Conservation (phyloP, 2,113 vertebrate species). For the Oncorhynchus kisutch region DNA sequence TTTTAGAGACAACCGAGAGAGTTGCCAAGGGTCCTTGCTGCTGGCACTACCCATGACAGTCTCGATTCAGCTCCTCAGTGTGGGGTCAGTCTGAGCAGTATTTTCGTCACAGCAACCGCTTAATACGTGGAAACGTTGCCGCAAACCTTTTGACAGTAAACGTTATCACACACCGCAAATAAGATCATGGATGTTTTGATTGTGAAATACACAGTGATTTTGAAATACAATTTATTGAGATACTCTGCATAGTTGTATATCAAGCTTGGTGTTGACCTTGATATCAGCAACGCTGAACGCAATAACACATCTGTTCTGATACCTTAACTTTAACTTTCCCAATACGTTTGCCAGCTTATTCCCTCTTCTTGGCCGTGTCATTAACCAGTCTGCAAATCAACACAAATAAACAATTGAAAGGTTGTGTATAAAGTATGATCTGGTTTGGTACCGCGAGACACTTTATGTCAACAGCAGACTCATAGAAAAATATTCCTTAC, state of each 20-base stretch:
- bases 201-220: neutral
- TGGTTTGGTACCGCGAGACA: neutral
- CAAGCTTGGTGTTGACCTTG: neutral
- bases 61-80: neutral
- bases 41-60: neutral
- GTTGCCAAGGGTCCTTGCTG: neutral
- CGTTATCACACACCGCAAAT: neutral
- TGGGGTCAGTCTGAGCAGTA: constrained; percentile 2
- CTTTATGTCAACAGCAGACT: neutral
- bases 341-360: neutral
- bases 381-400: neutral
- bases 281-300: neutral
- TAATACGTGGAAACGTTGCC: constrained; percentile 15
- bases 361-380: neutral
- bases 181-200: neutral
- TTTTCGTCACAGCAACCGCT: constrained; percentile 24
- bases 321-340: neutral
- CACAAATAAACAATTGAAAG: neutral
- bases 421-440: neutral
- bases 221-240: neutral
- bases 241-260: neutral
- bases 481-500: neutral
- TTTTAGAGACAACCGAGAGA: neutral
- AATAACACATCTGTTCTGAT: neutral
- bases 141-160: constrained; percentile 2